phyloP scores from a whole-genome alignment of 35 echinoderm and acorn worm genomes.

The Ptychodera flava region DNA sequence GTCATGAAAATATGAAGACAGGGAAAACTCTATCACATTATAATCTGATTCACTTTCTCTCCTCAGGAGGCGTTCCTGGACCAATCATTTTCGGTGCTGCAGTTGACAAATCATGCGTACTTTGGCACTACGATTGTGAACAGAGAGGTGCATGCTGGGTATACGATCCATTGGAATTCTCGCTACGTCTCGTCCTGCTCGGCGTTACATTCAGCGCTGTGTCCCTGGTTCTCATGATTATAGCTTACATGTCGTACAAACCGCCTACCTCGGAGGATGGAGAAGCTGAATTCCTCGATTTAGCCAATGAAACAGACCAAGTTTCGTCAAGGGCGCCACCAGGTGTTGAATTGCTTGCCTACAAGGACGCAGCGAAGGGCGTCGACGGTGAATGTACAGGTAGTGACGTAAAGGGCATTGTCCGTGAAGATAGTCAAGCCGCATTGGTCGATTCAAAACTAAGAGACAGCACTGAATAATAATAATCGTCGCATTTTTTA shows the following conservation, averaged over 20 bases:
- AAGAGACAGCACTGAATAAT: no score
- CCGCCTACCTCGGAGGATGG: neutral
- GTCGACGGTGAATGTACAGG: neutral
- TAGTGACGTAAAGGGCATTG: neutral
- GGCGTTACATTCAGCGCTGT: neutral
- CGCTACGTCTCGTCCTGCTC: constrained; percentile 5
- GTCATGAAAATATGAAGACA: no score
- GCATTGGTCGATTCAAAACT: neutral
- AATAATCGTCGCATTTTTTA: no score
- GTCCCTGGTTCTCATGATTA: neutral
- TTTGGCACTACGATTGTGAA: constrained; percentile 37
- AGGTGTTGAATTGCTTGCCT: neutral
- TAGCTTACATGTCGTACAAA: neutral
- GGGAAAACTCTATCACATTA: no score
- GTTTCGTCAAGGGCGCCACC: neutral
- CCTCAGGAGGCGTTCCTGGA: constrained; percentile 29
- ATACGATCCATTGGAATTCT: constrained; percentile 23
- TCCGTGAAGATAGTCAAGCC: neutral
- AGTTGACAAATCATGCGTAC: constrained; percentile 33
- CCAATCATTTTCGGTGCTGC: constrained; percentile 33
- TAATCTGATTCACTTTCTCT: no score
- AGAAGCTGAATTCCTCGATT: neutral
- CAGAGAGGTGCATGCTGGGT: constrained; percentile 24
- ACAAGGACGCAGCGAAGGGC: neutral
- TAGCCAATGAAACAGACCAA: no score